A percentile compares a stretch with the other conserved stretches of the same genome.
phyloP scores from a whole-genome alignment of 2,797 vertebrate species.

The Anolis apletophallus region DNA sequence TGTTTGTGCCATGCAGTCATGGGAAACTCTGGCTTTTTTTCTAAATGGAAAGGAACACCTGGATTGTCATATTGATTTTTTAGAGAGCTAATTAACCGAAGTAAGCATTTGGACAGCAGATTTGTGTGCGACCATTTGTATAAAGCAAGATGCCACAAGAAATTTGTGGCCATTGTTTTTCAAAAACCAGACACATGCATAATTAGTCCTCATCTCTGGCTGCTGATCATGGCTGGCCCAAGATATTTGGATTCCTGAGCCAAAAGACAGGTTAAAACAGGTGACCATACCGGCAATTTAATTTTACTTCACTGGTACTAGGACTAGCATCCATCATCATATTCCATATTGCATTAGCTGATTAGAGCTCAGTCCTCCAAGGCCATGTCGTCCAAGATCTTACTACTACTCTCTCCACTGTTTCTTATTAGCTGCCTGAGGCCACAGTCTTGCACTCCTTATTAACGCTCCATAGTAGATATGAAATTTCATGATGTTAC shows the following conservation, averaged over 20 bases:
- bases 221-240: neutral
- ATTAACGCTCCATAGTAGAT: no score
- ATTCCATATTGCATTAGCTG: neutral
- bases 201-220: neutral
- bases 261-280: neutral
- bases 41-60: constrained; percentile 6
- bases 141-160: neutral
- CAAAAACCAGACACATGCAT: no score
- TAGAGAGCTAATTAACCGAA: constrained; percentile 18
- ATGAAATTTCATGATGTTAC: no score
- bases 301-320: neutral
- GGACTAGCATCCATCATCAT: neutral
- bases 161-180: neutral
- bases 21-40: neutral
- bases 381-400: neutral
- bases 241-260: neutral
- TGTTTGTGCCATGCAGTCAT: neutral
- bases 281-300: neutral
- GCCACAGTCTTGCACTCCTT: no score
- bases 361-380: neutral
- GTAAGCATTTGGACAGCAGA: neutral
- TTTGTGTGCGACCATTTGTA: neutral
- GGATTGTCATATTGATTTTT: neutral
- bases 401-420: neutral
- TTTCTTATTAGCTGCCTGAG: no score